Percentiles rank a stretch among this genome's conserved stretches.
Conservation (phyloP, 2,113 vertebrate genomes). For the Esox niger region DNA sequence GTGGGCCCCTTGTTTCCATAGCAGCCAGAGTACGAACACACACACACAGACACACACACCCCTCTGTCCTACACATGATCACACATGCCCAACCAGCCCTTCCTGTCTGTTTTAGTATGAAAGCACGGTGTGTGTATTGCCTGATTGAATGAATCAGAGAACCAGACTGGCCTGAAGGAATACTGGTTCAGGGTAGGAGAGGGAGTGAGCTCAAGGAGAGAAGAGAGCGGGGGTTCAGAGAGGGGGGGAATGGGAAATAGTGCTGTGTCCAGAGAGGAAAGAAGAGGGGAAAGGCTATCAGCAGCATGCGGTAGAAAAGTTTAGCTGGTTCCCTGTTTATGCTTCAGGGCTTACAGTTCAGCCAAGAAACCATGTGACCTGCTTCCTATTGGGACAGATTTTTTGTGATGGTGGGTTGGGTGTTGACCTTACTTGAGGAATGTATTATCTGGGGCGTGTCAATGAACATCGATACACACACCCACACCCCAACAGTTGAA, state of each 20-base stretch:
- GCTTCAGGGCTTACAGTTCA: not conserved
- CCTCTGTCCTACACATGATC: constrained; percentile 25
- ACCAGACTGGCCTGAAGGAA: too few species aligned
- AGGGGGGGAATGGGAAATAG: not conserved
- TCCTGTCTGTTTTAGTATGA: not conserved
- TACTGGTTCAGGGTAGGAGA: not conserved
- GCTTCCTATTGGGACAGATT: too few species aligned
- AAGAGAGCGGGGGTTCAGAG: not conserved
- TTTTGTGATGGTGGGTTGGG: too few species aligned
- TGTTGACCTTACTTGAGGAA: too few species aligned
- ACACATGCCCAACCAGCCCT: constrained; percentile 6
- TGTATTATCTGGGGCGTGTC: too few species aligned
- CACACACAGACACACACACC: constrained; percentile 8
- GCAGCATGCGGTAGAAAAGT: not conserved
- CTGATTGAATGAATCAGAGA: too few species aligned
- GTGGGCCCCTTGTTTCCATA: constrained; percentile 1
- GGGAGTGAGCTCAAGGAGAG: not conserved
- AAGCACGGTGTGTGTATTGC: not conserved
- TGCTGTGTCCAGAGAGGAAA: not conserved
- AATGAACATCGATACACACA: not conserved
- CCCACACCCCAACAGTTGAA: constrained; percentile 17
- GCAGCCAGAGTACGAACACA: constrained; percentile 6
- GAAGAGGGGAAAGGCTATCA: not conserved
- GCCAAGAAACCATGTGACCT: not conserved
- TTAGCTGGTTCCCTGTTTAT: too few species aligned